Conservation (phyloP, 2,113 vertebrate species). For the Apeltes quadracus region DNA sequence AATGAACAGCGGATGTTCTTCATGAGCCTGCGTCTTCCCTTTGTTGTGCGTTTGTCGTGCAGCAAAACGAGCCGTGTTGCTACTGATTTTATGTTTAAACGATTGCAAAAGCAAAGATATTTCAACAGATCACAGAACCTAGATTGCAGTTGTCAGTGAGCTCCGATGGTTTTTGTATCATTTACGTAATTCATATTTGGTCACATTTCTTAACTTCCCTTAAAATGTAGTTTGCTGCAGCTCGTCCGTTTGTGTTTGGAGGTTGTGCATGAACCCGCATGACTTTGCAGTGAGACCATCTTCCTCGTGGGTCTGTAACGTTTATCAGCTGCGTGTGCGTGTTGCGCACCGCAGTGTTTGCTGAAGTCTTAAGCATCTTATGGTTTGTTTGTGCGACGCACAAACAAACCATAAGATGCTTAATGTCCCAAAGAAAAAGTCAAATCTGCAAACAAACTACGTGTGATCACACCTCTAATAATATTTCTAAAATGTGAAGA, state of each 20-base stretch:
- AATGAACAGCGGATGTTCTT: background rate
- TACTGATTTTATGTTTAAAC: background rate
- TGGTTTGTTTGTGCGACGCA: constrained; percentile 13
- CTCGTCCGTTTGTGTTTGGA: constrained; percentile 17
- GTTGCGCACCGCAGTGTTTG: background rate
- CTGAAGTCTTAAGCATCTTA: too few species aligned
- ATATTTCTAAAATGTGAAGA: constrained; percentile 15
- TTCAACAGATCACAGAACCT: background rate
- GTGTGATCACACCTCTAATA: constrained; percentile 21
- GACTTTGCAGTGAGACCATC: constrained; percentile 25
- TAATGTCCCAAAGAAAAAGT: constrained; percentile 2
- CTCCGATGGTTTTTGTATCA: background rate
- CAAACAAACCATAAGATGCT: background rate
- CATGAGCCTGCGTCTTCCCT: background rate
- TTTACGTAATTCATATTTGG: background rate
- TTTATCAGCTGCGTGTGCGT: background rate
- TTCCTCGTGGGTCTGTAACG: background rate
- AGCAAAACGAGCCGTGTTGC: background rate
- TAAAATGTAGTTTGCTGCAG: background rate
- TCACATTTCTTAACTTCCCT: fast-evolving
- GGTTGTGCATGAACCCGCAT: constrained; percentile 43
- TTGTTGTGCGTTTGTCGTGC: background rate
- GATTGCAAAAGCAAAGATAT: background rate
- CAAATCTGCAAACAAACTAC: constrained; percentile 10
- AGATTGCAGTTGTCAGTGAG: background rate